These are phyloP conservation scores for Xestoiulus laeticollis DNA, from an alignment of 2,888 invertebrate genomes.

Conservation along the genomic window DNA sequence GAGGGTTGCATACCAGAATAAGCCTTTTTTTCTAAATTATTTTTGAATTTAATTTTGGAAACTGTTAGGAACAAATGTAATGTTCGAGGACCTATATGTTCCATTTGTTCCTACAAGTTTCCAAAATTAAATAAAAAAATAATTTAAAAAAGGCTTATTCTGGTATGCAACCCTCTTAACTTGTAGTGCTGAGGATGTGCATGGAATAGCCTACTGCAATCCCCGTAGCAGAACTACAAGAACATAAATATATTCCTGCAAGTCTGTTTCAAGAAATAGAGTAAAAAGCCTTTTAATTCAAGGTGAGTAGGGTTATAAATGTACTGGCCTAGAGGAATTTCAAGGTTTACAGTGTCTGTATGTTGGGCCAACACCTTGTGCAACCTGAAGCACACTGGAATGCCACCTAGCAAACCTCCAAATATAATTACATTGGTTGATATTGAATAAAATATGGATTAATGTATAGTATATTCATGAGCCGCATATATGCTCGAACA, in stretches of 20 bases:
- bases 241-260: neutral
- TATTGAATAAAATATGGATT: too few relatives aligned
- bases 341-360: neutral
- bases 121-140: too few relatives aligned
- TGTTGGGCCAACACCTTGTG: neutral
- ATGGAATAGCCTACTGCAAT: neutral
- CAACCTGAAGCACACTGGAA: neutral
- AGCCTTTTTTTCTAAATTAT: neutral
- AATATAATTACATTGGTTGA: too few relatives aligned
- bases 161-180: too few relatives aligned
- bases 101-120: too few relatives aligned
- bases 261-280: neutral
- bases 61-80: too few relatives aligned
- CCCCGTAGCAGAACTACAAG: neutral
- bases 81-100: too few relatives aligned
- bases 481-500: too few relatives aligned
- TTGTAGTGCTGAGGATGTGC: neutral
- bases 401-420: neutral
- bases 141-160: too few relatives aligned
- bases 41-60: too few relatives aligned
- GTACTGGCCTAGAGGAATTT: neutral
- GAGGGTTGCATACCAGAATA: neutral
- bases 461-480: too few relatives aligned
- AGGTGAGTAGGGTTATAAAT: constrained; percentile 31
- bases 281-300: neutral